Base-by-base conservation (phyloP, 2,113 vertebrate genomes). In the Mixornis gularis region DNA sequence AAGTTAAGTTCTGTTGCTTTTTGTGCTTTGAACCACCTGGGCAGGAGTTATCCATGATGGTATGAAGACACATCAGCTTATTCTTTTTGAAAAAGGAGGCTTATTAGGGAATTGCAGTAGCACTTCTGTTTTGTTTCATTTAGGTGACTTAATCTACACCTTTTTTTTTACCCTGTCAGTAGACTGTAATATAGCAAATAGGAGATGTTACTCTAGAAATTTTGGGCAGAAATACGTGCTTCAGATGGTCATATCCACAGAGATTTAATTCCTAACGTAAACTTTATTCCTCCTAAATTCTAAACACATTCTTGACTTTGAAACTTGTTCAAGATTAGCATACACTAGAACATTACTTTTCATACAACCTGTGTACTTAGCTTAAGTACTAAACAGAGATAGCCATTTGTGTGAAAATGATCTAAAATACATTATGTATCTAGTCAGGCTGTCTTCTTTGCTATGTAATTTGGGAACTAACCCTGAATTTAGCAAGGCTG, bases 131-230 rank as follows among this genome's bases (percentile, higher is more conserved):
- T 83, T 51, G 8, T 86, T 73, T 85, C 7, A 20, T 80, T 86
- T n/a, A 0, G 0, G 3, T 55, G 24, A 41, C 4, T 77, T 58
- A 38, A 41, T 27, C 72, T 73, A 9, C 3, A 4, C 20, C 25
- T 55, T 76, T 80, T 76, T n/a, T 69, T 46, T 69, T 46, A 53
- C 32, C 11, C 21, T 80, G 34, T 77, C 26, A 27, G 12, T 34
- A 49, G 34, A 32, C 44, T 72, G 8, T 79, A 43, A 51, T 21
- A 8, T 26, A 64, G 14, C 2, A 2, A 77, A 12, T 30, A 30
- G 24, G 10, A 46, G 38, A 70, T 69, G 25, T 52, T 79, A 52
- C 29, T 91, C 9, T 52, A 36, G 53, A 40, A 82, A 60, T n/a
- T 79, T 70, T 5, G 14, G 27, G 26, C 60, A 64, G 59, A 94